Conservation (phyloP, 2,113 vertebrate species). For the Morone chrysops region DNA sequence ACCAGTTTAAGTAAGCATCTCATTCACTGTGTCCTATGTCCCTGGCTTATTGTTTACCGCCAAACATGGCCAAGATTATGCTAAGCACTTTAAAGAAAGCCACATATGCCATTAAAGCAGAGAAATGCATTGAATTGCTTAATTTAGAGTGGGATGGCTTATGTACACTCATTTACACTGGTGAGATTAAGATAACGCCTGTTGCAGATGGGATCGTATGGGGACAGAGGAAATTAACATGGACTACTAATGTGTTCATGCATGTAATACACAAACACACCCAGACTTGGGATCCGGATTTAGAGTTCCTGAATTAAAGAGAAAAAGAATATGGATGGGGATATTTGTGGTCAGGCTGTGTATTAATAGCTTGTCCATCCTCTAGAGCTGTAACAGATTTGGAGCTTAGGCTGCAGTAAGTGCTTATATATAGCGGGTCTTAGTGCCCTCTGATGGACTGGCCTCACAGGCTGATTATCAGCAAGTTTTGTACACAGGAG, state of each 20-base stretch:
- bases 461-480: slow-evolving; percentile 63
- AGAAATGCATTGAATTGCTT: slow-evolving; percentile 36
- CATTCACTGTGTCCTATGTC: slow-evolving; percentile 9
- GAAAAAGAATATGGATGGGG: slow-evolving; percentile 42
- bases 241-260: slow-evolving; percentile 24
- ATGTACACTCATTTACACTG: slow-evolving; percentile 37
- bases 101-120: slow-evolving; percentile 27
- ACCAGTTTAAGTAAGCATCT: slow-evolving; percentile 7
- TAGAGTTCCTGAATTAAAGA: slow-evolving; percentile 63
- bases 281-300: slow-evolving; percentile 37
- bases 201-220: slow-evolving; percentile 9
- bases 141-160: slow-evolving; percentile 36
- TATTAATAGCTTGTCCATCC: slow-evolving; percentile 76
- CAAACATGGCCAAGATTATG: slow-evolving; percentile 43
- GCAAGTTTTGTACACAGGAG: slow-evolving; percentile 41
- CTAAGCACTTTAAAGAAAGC: slow-evolving; percentile 59
- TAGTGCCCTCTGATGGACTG: slow-evolving; percentile 61
- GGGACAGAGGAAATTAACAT: slow-evolving; percentile 48
- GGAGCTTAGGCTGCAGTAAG: slow-evolving; percentile 68
- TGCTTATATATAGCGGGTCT: slow-evolving; percentile 74
- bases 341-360: slow-evolving; percentile 49
- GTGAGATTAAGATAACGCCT: slow-evolving; percentile 57
- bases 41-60: slow-evolving; percentile 14
- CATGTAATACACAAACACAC: slow-evolving; percentile 13
- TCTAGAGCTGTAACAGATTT: slow-evolving; percentile 73